Evolutionary conservation across 2,797 vertebrate species (phyloP).

Genomic region (Todus mexicanus): DNA sequence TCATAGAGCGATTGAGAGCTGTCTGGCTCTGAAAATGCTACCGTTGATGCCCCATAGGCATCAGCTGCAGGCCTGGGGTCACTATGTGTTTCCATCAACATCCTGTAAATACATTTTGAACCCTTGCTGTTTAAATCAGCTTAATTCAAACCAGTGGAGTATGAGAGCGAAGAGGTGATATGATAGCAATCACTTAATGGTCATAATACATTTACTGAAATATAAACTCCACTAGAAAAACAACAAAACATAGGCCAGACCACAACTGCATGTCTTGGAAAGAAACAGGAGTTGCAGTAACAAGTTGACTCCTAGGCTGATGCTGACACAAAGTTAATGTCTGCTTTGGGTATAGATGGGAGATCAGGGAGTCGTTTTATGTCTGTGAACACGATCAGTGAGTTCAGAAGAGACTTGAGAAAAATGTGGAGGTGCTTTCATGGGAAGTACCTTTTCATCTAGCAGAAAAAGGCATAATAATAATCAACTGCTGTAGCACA

Average conservation of each 20-base stretch:
- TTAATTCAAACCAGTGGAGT: not conserved
- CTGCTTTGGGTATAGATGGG: not conserved
- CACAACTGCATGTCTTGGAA: not conserved
- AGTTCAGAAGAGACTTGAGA: not conserved
- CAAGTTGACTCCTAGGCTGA: not conserved
- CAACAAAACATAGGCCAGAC: not conserved
- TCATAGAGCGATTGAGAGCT: not conserved
- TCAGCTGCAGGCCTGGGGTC: not conserved
- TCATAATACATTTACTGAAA: not conserved
- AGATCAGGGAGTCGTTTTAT: not conserved
- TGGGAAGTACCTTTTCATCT: not conserved
- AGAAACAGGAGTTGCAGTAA: not conserved
- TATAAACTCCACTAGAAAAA: not conserved
- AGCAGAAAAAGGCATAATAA: not conserved
- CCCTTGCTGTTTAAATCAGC: not conserved
- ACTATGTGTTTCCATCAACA: not conserved
- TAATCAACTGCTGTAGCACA: not conserved
- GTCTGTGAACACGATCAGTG: not conserved
- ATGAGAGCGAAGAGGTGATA: not conserved
- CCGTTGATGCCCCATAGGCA: not conserved
- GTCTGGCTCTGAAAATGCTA: not conserved
- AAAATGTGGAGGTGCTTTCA: not conserved
- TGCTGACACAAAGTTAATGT: not conserved
- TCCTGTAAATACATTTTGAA: not conserved
- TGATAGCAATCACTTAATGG: not conserved